phyloP scores from a whole-genome alignment of 2,113 vertebrate species.

The Albula glossodonta region DNA sequence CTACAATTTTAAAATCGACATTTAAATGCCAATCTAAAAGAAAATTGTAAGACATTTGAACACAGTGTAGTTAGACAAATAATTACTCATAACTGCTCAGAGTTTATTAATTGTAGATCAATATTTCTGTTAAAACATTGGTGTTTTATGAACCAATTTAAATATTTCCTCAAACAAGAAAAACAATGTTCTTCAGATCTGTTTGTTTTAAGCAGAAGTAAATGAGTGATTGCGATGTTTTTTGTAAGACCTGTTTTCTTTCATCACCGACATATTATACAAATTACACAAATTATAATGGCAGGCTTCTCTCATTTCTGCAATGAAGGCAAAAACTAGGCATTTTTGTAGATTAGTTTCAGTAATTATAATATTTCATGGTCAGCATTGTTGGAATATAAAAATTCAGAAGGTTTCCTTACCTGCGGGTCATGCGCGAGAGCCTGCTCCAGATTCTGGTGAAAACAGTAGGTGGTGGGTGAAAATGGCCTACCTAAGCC shows the following conservation, averaged over 20 bases:
- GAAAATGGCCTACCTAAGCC: neutral
- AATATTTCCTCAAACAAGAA: no score
- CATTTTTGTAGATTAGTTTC: neutral
- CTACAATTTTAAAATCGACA: neutral
- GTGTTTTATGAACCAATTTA: no score
- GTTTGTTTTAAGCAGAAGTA: no score
- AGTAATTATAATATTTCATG: neutral
- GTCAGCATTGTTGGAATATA: neutral
- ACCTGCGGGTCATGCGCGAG: constrained; percentile 63
- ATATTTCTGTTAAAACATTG: no score
- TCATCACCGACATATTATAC: no score
- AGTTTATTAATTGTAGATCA: no score
- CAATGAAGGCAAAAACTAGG: neutral
- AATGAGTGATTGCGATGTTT: no score
- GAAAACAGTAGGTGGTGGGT: neutral
- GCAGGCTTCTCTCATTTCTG: neutral
- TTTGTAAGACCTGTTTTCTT: no score
- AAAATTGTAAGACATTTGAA: no score
- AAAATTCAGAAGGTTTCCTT: constrained; percentile 8
- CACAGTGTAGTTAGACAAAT: neutral
- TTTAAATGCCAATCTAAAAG: neutral
- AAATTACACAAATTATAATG: neutral
- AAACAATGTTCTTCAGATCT: no score
- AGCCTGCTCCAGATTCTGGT: constrained; percentile 59
- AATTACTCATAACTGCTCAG: neutral